Evolutionary conservation across 2,113 vertebrate species (phyloP), one percentile per base, ranked within the genome.

Genomic region (Dasyurus viverrinus): DNA sequence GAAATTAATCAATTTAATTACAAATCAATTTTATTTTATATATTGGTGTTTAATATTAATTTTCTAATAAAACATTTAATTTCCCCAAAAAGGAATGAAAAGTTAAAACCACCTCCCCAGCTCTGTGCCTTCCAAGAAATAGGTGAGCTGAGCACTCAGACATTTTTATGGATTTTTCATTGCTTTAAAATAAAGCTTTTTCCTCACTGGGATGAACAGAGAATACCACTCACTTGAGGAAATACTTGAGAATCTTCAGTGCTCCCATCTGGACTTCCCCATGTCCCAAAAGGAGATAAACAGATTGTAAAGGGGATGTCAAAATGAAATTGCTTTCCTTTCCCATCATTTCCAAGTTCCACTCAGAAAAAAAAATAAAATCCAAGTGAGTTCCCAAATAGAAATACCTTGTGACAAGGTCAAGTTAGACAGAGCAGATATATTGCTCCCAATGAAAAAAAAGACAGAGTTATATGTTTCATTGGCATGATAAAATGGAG

Each of bases 361-460:
- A 95, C 50, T 93, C 48, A 97, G 96, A 92, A 96, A 97, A 93
- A 92, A 47, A 96, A 97, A 76, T 76, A 76, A 84, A 84, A 84
- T 96, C 95, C 89, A 97, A 98, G 95, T 96, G 55, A 94, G 42
- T 91, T 97, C 94, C 91, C 95, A 95, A 96, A 96, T 42, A 92
- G 95, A 98, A 98, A 98, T 97, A 97, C 50, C 68, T 93, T 92
- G 22, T 93, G 92, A 98, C 96, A 98, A 98, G 95, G 98, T 98
- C 92, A 98, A 97, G 96, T 92, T 96, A 97, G 91, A 94, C 54
- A 96, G 93, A 96, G 93, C 94, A 84, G 55, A 97, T 97, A 97
- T 97, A 97, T 91, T 95, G 90, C 97, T 96, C 54, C 96, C 96
- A 97, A 97, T 95, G 92, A 98, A 97, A 96, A 84, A 96, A 84